These are phyloP conservation scores for Lordiphosa mommai DNA, from an alignment of 1,140 invertebrate species.

Conservation along the genomic window DNA sequence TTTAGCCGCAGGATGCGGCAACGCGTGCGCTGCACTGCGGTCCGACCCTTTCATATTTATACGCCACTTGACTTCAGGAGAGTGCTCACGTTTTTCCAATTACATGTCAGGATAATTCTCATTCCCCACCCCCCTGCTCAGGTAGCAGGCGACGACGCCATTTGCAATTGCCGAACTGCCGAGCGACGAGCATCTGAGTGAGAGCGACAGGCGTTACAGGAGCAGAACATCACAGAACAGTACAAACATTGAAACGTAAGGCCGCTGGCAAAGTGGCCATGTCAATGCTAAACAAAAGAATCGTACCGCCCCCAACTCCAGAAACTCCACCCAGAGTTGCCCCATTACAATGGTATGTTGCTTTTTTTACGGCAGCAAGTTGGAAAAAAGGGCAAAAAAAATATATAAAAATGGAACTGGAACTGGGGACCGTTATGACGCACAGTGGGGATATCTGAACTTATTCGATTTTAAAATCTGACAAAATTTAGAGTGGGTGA, in stretches of 20 bases:
- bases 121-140: constrained; percentile 15
- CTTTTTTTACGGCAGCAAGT: constrained; percentile 28
- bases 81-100: constrained; percentile 69
- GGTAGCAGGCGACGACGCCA: constrained; percentile 40
- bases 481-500: too few species aligned
- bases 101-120: constrained; percentile 28
- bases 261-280: constrained; percentile 75
- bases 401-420: constrained; percentile 12
- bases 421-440: constrained; percentile 21
- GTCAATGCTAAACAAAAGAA: constrained; percentile 77
- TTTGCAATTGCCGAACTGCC: constrained; percentile 49
- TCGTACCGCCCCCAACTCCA: constrained; percentile 20
- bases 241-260: constrained; percentile 64
- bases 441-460: background rate
- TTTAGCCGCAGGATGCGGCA: constrained; percentile 55
- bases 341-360: constrained; percentile 42
- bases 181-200: constrained; percentile 25
- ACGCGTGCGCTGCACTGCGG: constrained; percentile 28
- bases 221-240: constrained; percentile 57
- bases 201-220: constrained; percentile 33
- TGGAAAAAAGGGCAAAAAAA: constrained; percentile 2
- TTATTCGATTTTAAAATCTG: too few species aligned
- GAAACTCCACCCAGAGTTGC: constrained; percentile 1
- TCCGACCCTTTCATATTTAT: constrained; percentile 41
- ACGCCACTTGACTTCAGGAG: constrained; percentile 75